Conservation (phyloP, 2,888 invertebrate genomes). For the Euzetes globulus region DNA sequence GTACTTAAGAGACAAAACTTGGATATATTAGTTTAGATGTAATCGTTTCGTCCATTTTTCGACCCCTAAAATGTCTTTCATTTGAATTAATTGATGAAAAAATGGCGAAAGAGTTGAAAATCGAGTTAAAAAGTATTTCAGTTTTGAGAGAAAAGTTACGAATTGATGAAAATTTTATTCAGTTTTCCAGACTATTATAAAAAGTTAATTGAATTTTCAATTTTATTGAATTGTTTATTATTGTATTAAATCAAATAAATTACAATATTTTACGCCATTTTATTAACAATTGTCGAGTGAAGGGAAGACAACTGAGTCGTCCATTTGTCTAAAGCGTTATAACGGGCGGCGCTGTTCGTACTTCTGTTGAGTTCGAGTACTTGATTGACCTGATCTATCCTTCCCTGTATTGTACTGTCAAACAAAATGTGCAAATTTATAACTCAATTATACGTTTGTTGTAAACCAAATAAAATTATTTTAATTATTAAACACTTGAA, state of each 20-base stretch:
- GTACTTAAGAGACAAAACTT: too few relatives aligned
- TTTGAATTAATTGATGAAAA: not conserved
- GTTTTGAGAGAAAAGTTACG: not conserved
- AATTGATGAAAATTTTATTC: not conserved
- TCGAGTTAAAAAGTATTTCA: not conserved
- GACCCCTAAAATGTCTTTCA: not conserved
- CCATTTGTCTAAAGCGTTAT: conserved; percentile 92
- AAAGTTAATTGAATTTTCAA: not conserved
- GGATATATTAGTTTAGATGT: too few relatives aligned
- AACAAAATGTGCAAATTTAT: conserved; percentile 30
- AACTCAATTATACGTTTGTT: not conserved
- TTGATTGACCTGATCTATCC: conserved; percentile 75
- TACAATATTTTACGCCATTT: conserved; percentile 62
- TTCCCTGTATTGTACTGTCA: conserved; percentile 53
- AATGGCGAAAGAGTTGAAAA: not conserved
- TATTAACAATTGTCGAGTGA: conserved; percentile 82
- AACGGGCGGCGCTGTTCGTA: conserved; percentile 73
- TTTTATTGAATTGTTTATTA: conserved; percentile 7
- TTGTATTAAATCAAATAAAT: not conserved
- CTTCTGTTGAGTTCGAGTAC: conserved; percentile 74
- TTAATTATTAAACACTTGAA: too few relatives aligned
- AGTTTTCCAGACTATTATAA: not conserved
- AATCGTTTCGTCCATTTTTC: too few relatives aligned
- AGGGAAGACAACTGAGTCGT: conserved; percentile 78
- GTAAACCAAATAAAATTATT: too few relatives aligned